Conservation (phyloP, 2,113 vertebrate species). For the Alouatta palliata region DNA sequence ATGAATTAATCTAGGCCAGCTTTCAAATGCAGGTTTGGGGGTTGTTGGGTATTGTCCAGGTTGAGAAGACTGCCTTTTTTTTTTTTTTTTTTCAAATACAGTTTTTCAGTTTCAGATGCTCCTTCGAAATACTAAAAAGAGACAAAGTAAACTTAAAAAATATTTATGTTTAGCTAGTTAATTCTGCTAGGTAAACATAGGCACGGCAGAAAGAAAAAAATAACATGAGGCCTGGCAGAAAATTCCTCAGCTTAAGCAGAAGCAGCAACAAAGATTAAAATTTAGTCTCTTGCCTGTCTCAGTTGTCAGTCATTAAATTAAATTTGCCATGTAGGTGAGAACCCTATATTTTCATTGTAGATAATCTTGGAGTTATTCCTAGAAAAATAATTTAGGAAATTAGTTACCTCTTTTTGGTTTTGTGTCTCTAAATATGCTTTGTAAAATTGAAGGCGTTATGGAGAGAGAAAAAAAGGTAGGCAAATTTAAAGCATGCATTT, state of each 20-base stretch:
- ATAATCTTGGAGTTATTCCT: neutral
- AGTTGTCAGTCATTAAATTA: neutral
- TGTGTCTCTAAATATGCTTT: neutral
- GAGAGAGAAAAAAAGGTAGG: neutral
- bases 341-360: neutral
- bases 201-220: neutral
- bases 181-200: neutral
- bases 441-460: neutral
- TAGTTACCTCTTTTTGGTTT: neutral
- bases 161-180: slow-evolving; percentile 31
- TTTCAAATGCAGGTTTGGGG: neutral
- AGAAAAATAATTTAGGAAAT: neutral
- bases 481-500: neutral
- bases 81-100: neutral
- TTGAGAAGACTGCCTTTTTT: neutral
- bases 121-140: neutral
- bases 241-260: neutral
- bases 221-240: neutral
- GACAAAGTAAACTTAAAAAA: neutral
- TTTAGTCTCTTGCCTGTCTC: neutral
- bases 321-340: neutral
- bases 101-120: slow-evolving; percentile 31
- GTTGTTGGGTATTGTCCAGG: neutral
- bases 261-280: neutral
- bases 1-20: slow-evolving; percentile 14